Base-by-base conservation (phyloP, 2,113 vertebrate species). In the Phalacrocorax brasilianus region DNA sequence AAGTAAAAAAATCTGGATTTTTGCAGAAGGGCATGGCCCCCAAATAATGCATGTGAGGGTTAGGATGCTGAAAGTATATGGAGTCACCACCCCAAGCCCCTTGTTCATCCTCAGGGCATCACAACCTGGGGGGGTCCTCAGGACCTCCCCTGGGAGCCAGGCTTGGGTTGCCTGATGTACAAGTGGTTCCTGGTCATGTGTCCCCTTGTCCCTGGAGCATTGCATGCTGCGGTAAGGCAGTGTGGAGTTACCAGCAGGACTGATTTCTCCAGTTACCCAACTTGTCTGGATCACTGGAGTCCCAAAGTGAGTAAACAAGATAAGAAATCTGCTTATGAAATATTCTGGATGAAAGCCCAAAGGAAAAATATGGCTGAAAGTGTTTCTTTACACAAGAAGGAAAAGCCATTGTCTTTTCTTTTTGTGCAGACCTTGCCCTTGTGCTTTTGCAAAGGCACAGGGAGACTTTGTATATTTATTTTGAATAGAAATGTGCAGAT, bases 31-130 rank as follows among this genome's bases (percentile, higher is more conserved):
- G 21, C 0, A 0, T 26, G 56, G 22, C 11, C 9, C 32, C 26
- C 18, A 16, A 24, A 27, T 19, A 56, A 45, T 7, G 27, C 19
- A 14, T 0, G 0, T 0, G 0, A 21, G 9, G 33, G 8, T 53
- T 16, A 7, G 30, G 38, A 38, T 0, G 0, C 8, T 42, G 59
- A 32, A 65, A 53, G 14, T 4, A 2, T 10, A 15, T 19, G n/a
- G 26, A 59, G 26, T 47, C 28, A n/a, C 14, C 45, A 44, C 12
- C 19, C 12, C 27, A 55, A 35, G 18, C 6, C 19, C 14, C 9
- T 1, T 12, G 44, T 47, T 85, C 65, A 6, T 35, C 17, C 35
- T 27, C 13, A 9, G 59, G 8, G 17, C 24, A 21, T 27, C 50
- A 21, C 42, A 81, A 1, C 20, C 18, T 12, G 40, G 9, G 32